A percentile compares a stretch with the other conserved stretches of the same genome.
phyloP scores from a whole-genome alignment of 2,797 vertebrate genomes.

The Acipenser ruthenus region DNA sequence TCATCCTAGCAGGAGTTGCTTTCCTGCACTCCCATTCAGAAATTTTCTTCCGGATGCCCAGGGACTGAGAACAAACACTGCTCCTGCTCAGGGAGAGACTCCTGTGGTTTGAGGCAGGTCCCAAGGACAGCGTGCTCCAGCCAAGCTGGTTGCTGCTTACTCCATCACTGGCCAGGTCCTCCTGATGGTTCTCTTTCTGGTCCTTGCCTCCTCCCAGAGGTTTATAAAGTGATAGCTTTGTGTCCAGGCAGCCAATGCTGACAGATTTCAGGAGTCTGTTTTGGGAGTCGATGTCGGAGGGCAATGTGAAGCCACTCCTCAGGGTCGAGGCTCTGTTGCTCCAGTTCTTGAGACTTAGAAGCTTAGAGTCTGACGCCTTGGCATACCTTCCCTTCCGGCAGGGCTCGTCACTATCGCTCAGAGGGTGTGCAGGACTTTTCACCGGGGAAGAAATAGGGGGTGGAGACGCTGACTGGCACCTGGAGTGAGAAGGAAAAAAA shows the following conservation, averaged over 20 bases:
- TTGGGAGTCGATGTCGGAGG: constrained; percentile 50
- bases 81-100: constrained; percentile 63
- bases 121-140: constrained; percentile 73
- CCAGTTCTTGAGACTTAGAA: constrained; percentile 66
- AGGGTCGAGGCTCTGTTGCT: constrained; percentile 49
- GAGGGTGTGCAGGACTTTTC: constrained; percentile 61
- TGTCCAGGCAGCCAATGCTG: constrained; percentile 80
- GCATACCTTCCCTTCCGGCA: constrained; percentile 58
- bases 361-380: constrained; percentile 58
- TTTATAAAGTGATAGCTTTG: constrained; percentile 73
- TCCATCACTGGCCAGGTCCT: constrained; percentile 47
- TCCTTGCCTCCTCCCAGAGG: constrained; percentile 40
- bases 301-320: constrained; percentile 49
- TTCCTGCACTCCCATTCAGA: constrained; percentile 93
- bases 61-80: constrained; percentile 57
- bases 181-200: constrained; percentile 50
- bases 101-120: constrained; percentile 57
- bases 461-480: constrained; percentile 83
- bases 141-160: constrained; percentile 55
- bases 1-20: constrained; percentile 73
- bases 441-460: constrained; percentile 67
- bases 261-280: constrained; percentile 68
- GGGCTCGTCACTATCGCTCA: constrained; percentile 72
- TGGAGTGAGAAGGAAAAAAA: constrained; percentile 41
- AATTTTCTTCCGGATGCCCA: constrained; percentile 87